Percentiles rank a stretch among this genome's conserved stretches.
phyloP scores from a whole-genome alignment of 2,797 vertebrate species.

The Myripristis jacobus region DNA sequence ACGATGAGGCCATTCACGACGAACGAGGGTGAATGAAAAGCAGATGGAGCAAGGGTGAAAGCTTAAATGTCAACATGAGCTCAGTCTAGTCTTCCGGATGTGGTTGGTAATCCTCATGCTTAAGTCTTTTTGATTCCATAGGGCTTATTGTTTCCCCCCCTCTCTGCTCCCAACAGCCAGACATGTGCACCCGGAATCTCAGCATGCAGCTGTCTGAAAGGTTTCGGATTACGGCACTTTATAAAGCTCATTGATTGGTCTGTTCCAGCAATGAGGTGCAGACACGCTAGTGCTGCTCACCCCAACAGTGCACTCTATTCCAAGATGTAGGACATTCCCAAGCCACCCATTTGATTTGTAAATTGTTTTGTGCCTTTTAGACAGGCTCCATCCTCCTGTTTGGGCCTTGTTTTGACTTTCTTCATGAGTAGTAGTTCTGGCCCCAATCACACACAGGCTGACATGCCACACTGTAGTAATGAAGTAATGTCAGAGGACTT shows the following conservation, averaged over 20 bases:
- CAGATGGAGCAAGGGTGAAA: constrained; percentile 67
- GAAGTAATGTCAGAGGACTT: constrained; percentile 32
- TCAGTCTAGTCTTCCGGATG: constrained; percentile 72
- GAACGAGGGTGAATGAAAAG: constrained; percentile 65
- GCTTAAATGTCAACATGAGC: constrained; percentile 72
- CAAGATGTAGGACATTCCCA: constrained; percentile 38
- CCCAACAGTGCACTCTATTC: constrained; percentile 2
- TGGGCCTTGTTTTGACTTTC: constrained; percentile 15
- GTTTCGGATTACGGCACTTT: constrained; percentile 35
- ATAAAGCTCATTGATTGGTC: constrained; percentile 49
- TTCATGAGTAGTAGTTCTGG: constrained; percentile 16
- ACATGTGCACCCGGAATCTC: constrained; percentile 33
- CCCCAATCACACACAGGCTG: constrained; percentile 2
- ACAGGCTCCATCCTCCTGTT: constrained; percentile 13
- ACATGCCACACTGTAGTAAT: constrained; percentile 28
- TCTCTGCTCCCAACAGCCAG: constrained; percentile 43
- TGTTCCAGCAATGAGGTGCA: constrained; percentile 38
- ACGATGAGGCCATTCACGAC: constrained; percentile 56
- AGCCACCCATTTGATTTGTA: constrained; percentile 24
- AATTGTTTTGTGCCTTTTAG: constrained; percentile 31
- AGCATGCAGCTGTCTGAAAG: constrained; percentile 4
- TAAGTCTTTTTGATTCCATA: constrained; percentile 58
- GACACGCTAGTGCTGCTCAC: constrained; percentile 29
- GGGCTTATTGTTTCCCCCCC: constrained; percentile 31
- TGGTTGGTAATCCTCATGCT: constrained; percentile 68